Base-by-base conservation (phyloP, 2,797 vertebrate genomes). In the Acipenser oxyrinchus region DNA sequence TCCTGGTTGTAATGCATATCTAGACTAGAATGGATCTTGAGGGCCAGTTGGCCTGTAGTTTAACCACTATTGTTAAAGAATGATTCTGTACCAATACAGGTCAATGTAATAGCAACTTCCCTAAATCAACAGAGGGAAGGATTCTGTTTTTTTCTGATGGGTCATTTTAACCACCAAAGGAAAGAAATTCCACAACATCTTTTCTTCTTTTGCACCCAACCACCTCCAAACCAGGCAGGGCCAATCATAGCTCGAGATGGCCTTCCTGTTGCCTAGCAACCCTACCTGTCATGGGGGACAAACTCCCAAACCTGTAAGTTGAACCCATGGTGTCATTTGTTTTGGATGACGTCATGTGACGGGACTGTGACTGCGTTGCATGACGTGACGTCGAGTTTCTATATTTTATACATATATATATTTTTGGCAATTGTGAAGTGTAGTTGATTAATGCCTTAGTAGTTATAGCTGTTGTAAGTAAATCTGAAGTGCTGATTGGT, bases 261-360 rank as follows among this genome's bases (percentile, higher is more conserved):
- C 84, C 82, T 86, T 83, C 80, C 84, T 85, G 80, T 87, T 85
- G 73, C 76, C 86, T 88, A 87, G 83, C 85, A 84, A 81, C 79
- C 75, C 76, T 74, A 82, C 76, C 87, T 76, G 80, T 90, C 87
- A 85, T 70, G 83, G 85, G 82, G 83, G 82, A 82, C 74, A 78
- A 82, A 84, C 82, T 87, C 82, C 86, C 87, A 79, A 79, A 85
- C 76, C 88, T 87, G 89, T 92, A 93, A 93, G 90, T 93, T 83
- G 77, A 83, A 84, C 79, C 86, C 88, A 87, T 86, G 86, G 87
- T 90, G 87, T 89, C 86, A 87, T 89, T 87, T 86, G 72, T 85
- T 83, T 84, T 82, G 86, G 87, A 87, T 90, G 89, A 89, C 82
- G 83, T 90, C 87, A 89, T 90, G 89, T 89, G 85, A 84, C 89